phyloP scores from a whole-genome alignment of 2,113 vertebrate species.

The Mustela lutreola region DNA sequence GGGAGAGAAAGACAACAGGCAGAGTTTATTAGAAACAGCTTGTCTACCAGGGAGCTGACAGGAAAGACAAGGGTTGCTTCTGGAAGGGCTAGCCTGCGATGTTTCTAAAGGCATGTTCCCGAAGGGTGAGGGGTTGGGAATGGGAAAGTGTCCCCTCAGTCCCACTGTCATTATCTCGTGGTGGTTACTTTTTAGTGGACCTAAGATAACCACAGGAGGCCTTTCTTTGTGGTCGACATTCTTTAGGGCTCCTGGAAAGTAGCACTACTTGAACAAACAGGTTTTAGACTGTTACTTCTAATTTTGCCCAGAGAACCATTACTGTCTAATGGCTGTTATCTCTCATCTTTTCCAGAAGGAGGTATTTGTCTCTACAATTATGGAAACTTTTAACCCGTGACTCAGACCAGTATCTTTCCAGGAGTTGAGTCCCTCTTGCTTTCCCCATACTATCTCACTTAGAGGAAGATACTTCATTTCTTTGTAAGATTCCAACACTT shows the following conservation, averaged over 20 bases:
- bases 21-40: not conserved
- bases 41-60: not conserved
- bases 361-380: not conserved
- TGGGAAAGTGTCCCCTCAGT: not conserved
- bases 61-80: not conserved
- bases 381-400: not conserved
- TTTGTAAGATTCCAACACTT: not conserved
- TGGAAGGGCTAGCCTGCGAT: not conserved
- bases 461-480: not conserved
- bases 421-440: not conserved
- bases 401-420: not conserved
- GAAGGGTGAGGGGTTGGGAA: not conserved
- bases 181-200: not conserved
- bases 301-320: not conserved
- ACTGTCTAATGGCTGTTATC: not conserved
- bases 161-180: not conserved
- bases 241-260: not conserved
- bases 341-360: not conserved
- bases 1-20: not conserved
- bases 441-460: not conserved
- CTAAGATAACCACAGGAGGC: not conserved
- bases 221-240: not conserved
- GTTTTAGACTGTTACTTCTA: not conserved
- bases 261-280: not conserved
- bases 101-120: not conserved